Base-by-base conservation (phyloP, 1,140 invertebrate genomes). In the Philopotamus ludificatus region DNA sequence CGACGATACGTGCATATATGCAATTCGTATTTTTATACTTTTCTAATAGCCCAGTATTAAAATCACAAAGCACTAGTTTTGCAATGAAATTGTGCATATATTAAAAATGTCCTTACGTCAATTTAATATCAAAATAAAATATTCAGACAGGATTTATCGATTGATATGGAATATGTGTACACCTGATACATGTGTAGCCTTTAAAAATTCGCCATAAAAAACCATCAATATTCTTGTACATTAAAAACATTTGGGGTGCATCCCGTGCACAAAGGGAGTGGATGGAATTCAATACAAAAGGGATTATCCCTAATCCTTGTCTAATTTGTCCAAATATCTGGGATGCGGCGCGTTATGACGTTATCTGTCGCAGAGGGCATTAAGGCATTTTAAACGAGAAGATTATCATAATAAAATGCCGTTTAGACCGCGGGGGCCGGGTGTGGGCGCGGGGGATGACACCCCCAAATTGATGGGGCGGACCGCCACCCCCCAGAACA, bases 251-350 rank as follows among this genome's bases (percentile, higher is more conserved):
- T n/a, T n/a, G n/a, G n/a, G n/a, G n/a, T n/a, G n/a, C n/a, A 34
- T 34, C 4, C 12, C 12, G 28, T 34, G 12, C 4, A 34, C 12
- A 34, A 4, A 12, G 12, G 28, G 28, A 34, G 12, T 25, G 53
- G n/a, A 15, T 25, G 22, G 9, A 15, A 65, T 66, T 70, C 68
- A 70, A 70, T 70, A 70, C 64, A 60, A 61, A 65, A 22, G 18
- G 68, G 68, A 70, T 70, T 70, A 70, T 21, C 41, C n/a, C 20
- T 67, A 65, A 67, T 59, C 61, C 65, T 22, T 26, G 65, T 50
- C 68, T 70, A 70, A 70, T 70, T 70, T 70, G 68, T 70, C 51
- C 64, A 70, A 70, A 70, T 66, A 66, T 61, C 39, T 58, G 59
- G 66, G 28, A 42, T 51, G 62, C 64, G 68, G 66, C 68, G 64